phyloP scores from a whole-genome alignment of 2,797 vertebrate genomes.

The Acanthurus leucopareius region DNA sequence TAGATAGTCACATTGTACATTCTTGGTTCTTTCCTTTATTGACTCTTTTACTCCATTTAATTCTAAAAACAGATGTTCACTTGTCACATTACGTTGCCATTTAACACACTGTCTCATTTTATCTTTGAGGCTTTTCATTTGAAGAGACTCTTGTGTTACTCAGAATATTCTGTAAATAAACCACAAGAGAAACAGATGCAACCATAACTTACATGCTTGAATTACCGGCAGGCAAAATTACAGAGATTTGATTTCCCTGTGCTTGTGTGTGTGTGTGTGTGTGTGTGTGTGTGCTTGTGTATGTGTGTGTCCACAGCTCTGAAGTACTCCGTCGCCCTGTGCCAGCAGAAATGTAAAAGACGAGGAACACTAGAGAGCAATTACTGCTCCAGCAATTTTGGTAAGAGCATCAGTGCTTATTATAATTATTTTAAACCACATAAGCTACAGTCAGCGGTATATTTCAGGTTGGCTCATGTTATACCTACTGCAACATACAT shows the following conservation, averaged over 20 bases:
- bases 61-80: slow-evolving; percentile 65
- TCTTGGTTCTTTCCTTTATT: slow-evolving; percentile 30
- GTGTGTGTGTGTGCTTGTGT: slow-evolving; percentile 40
- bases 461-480: slow-evolving; percentile 6
- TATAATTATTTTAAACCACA: slow-evolving; percentile 19
- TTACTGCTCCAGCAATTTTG: slow-evolving; percentile 97
- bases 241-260: slow-evolving; percentile 39
- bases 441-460: slow-evolving; percentile 12
- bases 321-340: slow-evolving; percentile 92
- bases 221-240: slow-evolving; percentile 53
- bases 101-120: slow-evolving; percentile 19
- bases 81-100: slow-evolving; percentile 27
- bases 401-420: slow-evolving; percentile 84
- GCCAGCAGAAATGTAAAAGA: slow-evolving; percentile 95
- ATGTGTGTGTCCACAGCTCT: slow-evolving; percentile 83
- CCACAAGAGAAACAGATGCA: slow-evolving; percentile 47
- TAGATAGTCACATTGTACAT: slow-evolving; percentile 45
- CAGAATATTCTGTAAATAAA: slow-evolving; percentile 43
- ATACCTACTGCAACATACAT: slow-evolving; percentile 11
- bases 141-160: slow-evolving; percentile 33
- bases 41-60: slow-evolving; percentile 31
- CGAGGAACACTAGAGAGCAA: slow-evolving; percentile 92
- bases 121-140: slow-evolving; percentile 9
- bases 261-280: slow-evolving; percentile 39
- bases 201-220: slow-evolving; percentile 31